Base-by-base conservation (phyloP, 2,113 vertebrate species). In the Indicator maculatus region DNA sequence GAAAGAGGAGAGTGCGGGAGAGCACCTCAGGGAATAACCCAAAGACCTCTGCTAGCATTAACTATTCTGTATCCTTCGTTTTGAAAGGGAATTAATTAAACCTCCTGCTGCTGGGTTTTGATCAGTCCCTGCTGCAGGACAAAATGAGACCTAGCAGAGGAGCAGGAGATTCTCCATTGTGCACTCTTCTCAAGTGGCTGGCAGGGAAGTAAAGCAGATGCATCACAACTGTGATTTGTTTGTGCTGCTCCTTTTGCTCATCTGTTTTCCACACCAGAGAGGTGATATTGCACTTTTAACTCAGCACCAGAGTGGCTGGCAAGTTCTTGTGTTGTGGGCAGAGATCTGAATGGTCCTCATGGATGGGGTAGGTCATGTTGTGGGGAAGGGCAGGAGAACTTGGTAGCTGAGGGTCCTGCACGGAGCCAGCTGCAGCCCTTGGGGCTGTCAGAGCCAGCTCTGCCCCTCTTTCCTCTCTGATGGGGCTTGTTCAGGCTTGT, bases 41-140 rank as follows among this genome's bases (percentile, higher is more conserved):
- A 15, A 16, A 80, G 69, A 86, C 90, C 76, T 92, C 64, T 38
- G 28, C 86, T 78, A 28, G 69, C 60, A 61, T 94, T 94, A 90
- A 71, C 86, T 88, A 82, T 83, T 94, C 88, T 56, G 41, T 79
- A 58, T 67, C 72, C 53, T 77, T 52, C 63, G 26, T 66, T 75
- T 79, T 89, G 83, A 87, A 93, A 95, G 76, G 65, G 93, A 89
- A 81, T 87, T 88, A 94, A 74, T 91, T 74, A 88, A 83, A 53
- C 26, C 36, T 64, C 45, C 24, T 83, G 75, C 72, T 75, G n/a
- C 39, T 92, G 59, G 70, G 81, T 53, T 92, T 86, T 92, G 83
- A 58, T 94, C 86, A 36, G 76, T 63, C 59, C 36, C 36, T 70
- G 70, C 63, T 87, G 71, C 52, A 77, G 89, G 88, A 78, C 47